Evolutionary conservation across 30 jellyfish, hydroid and myxozoan genomes (phyloP).

Genomic region (Mastigias papua): DNA sequence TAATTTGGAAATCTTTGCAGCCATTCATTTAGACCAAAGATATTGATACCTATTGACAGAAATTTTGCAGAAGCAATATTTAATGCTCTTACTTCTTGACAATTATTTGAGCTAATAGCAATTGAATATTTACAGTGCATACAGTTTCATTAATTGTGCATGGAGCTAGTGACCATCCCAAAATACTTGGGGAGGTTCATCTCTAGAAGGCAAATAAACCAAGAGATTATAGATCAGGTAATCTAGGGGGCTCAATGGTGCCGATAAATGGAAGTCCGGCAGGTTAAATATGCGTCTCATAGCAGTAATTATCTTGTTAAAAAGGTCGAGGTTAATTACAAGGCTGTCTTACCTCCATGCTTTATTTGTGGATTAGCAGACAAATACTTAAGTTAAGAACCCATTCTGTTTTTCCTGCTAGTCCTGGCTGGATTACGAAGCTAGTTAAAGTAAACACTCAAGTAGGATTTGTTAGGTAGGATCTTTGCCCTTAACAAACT

Average conservation of each 20-base stretch:
- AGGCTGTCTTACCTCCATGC: not conserved
- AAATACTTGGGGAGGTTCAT: no score
- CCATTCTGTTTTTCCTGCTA: not conserved
- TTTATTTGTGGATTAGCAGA: not conserved
- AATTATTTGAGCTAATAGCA: no score
- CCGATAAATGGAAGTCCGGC: not conserved
- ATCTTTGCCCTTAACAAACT: conserved; percentile 11
- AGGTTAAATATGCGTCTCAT: not conserved
- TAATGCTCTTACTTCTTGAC: no score
- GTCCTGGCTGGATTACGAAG: not conserved
- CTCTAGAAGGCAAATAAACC: no score
- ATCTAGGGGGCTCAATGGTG: not conserved
- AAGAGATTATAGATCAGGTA: not conserved
- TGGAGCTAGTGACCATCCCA: no score
- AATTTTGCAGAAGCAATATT: no score
- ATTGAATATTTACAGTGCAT: no score
- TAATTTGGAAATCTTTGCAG: no score
- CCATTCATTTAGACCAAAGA: no score
- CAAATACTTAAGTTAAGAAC: not conserved
- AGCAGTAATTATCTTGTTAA: conserved; percentile 3
- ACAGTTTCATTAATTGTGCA: no score
- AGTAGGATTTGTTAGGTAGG: not conserved
- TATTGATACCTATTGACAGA: no score
- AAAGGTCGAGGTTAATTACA: not conserved
- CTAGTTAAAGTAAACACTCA: conserved; percentile 1